These are phyloP conservation scores for Drosophila pseudotakahashii DNA, from an alignment of 2,888 invertebrate genomes.

Conservation along the genomic window DNA sequence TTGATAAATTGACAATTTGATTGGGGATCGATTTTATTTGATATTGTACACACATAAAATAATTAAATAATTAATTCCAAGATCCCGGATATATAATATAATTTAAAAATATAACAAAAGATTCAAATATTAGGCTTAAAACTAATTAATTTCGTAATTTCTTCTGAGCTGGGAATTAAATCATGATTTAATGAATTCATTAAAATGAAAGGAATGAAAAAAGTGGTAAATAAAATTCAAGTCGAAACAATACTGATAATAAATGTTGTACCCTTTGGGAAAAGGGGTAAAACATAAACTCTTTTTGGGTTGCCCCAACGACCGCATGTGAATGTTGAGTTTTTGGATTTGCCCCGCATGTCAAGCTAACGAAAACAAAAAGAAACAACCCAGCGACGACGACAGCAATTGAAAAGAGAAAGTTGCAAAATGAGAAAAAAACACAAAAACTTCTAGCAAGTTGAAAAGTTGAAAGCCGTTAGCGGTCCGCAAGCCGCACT, in stretches of 20 bases:
- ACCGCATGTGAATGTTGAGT: constrained; percentile 22
- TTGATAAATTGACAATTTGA: background rate
- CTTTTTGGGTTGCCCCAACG: background rate
- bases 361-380: constrained; percentile 42
- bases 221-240: constrained; percentile 2
- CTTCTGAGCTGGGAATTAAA: background rate
- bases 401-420: constrained; percentile 75
- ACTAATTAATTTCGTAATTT: background rate
- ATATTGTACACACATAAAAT: background rate
- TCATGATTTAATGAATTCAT: too few species aligned
- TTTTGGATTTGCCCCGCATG: constrained; percentile 49
- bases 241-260: constrained; percentile 2
- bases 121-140: too few species aligned
- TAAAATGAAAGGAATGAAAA: background rate
- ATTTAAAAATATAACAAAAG: too few species aligned
- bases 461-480: constrained; percentile 66
- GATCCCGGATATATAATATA: too few species aligned
- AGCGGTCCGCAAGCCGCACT: constrained; percentile 17
- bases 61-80: too few species aligned
- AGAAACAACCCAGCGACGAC: constrained; percentile 37
- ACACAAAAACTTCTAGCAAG: constrained; percentile 62
- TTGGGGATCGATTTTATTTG: background rate
- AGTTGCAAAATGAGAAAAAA: constrained; percentile 60
- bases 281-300: constrained; percentile 10
- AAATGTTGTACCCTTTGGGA: constrained; percentile 2